Evolutionary conservation across 1,140 invertebrate genomes (phyloP).

Genomic region (Drosophila pachea): DNA sequence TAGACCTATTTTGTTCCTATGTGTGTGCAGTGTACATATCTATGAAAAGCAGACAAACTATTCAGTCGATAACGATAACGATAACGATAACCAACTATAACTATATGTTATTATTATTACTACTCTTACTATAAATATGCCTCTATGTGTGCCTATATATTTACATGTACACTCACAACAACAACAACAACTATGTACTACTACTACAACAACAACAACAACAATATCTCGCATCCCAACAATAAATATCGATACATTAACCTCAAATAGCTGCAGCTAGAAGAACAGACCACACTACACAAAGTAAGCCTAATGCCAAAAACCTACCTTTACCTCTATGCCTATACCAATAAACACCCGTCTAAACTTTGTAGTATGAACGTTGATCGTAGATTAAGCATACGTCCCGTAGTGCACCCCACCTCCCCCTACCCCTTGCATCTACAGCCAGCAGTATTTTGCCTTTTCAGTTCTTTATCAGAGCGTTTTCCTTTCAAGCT

Average conservation of each 20-base stretch:
- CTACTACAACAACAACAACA: conserved; percentile 66
- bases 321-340: conserved; percentile 42
- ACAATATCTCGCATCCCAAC: conserved; percentile 64
- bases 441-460: conserved; percentile 57
- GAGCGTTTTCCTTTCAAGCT: conserved; percentile 11
- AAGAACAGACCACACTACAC: conserved; percentile 79
- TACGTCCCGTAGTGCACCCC: conserved; percentile 17
- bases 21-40: conserved; percentile 47
- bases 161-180: conserved; percentile 69
- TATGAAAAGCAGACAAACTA: conserved; percentile 26
- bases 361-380: conserved; percentile 18
- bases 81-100: conserved; percentile 22
- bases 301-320: conserved; percentile 73
- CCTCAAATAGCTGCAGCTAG: conserved; percentile 77
- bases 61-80: conserved; percentile 30
- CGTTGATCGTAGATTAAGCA: conserved; percentile 6
- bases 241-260: conserved; percentile 42
- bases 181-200: conserved; percentile 48
- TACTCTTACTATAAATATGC: conserved; percentile 44
- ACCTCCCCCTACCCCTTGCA: conserved; percentile 21
- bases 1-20: conserved; percentile 53
- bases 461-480: conserved; percentile 17
- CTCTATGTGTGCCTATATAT: conserved; percentile 71
- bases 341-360: conserved; percentile 14
- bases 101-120: conserved; percentile 23